Conservation (phyloP, 2,113 vertebrate genomes). For the Chloropsis hardwickii region DNA sequence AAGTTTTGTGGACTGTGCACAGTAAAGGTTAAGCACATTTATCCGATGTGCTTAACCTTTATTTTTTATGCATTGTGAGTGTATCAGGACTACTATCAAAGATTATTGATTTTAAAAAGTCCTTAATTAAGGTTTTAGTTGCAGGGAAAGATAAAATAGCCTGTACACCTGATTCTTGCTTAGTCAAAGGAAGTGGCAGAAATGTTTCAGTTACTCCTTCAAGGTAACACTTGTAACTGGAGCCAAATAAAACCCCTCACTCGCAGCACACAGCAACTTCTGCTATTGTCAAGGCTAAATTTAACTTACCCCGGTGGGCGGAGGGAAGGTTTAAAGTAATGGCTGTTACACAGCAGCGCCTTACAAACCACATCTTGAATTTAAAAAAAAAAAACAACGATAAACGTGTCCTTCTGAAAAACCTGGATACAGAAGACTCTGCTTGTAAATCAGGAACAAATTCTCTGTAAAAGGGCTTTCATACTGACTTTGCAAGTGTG, state of each 20-base stretch:
- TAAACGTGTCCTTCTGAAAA: not conserved
- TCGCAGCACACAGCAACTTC: not conserved
- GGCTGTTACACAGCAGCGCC: not conserved
- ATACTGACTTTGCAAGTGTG: not conserved
- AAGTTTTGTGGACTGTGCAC: not conserved
- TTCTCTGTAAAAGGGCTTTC: not conserved
- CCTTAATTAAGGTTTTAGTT: not conserved
- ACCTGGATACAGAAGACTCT: not conserved
- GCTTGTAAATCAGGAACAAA: not conserved
- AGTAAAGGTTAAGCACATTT: not conserved
- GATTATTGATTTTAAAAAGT: not conserved
- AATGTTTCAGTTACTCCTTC: not conserved
- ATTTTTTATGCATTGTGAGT: not conserved
- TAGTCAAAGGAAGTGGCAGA: not conserved
- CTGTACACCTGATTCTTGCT: not conserved
- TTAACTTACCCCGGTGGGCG: not conserved
- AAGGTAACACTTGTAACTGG: not conserved
- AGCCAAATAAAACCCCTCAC: not conserved
- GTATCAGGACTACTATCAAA: not conserved
- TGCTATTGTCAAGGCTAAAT: not conserved
- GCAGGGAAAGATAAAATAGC: not conserved
- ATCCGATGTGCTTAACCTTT: not conserved
- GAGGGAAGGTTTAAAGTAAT: not conserved
- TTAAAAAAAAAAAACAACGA: not conserved
- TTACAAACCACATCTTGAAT: not conserved